Evolutionary conservation across 2,888 invertebrate genomes (phyloP).

Genomic region (Luperina nickerlii): DNA sequence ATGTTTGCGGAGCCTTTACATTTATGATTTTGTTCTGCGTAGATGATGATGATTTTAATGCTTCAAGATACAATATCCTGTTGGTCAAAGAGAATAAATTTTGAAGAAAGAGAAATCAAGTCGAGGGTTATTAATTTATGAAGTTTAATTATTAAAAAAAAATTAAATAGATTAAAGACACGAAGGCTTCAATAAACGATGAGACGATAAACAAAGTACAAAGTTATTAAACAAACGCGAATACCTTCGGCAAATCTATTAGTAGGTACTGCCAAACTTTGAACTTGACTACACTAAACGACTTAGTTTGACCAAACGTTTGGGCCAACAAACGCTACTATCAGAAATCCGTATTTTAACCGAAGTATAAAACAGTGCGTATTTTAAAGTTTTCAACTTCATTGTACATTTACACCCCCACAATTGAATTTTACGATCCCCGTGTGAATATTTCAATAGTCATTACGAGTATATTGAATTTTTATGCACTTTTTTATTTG

Average conservation of each 20-base stretch:
- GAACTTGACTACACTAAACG: neutral
- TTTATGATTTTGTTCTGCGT: conserved; percentile 55
- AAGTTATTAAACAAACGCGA: neutral
- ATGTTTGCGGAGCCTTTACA: conserved; percentile 60
- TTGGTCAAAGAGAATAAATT: conserved; percentile 3
- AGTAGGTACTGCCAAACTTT: neutral
- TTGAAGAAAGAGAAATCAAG: neutral
- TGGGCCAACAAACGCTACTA: conserved; percentile 61
- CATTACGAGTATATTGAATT: conserved; percentile 68
- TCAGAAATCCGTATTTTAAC: conserved; percentile 69
- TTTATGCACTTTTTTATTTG: conserved; percentile 72
- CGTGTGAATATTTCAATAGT: conserved; percentile 70
- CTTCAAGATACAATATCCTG: conserved; percentile 35
- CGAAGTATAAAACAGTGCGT: conserved; percentile 67
- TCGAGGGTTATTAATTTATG: neutral
- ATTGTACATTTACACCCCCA: conserved; percentile 76
- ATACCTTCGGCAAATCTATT: neutral
- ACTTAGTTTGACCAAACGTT: conserved; percentile 61
- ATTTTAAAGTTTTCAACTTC: conserved; percentile 72
- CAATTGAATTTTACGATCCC: conserved; percentile 76
- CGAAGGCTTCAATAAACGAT: neutral
- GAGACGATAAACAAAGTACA: neutral
- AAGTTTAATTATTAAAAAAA: neutral
- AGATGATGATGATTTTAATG: conserved; percentile 48
- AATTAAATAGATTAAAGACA: neutral